Evolutionary conservation across 2,113 vertebrate genomes (phyloP).

Genomic region (Bostrychus sinensis): DNA sequence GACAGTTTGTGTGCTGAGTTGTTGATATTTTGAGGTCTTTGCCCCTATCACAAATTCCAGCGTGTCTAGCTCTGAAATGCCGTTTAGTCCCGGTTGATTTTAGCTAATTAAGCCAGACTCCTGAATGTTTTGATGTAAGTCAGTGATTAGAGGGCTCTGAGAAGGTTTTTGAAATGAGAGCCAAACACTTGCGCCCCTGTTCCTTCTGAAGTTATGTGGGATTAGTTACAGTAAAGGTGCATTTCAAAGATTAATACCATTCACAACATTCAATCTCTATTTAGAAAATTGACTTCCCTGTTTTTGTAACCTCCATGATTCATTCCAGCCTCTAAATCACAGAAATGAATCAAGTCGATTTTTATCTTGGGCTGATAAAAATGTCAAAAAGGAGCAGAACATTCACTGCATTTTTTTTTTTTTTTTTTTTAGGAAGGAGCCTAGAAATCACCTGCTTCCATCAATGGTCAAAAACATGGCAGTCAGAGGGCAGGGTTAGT

Average conservation of each 20-base stretch:
- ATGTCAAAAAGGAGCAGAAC: conserved; percentile 28
- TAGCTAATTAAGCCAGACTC: conserved; percentile 61
- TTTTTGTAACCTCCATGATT: conserved; percentile 17
- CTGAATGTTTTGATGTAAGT: conserved; percentile 64
- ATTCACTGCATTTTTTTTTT: conserved; percentile 20
- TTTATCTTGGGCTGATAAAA: conserved; percentile 5
- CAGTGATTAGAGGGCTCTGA: conserved; percentile 66
- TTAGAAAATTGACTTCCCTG: conserved; percentile 17
- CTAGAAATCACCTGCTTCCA: conserved; percentile 54
- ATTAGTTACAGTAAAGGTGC: conserved; percentile 29
- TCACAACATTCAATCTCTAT: conserved; percentile 6
- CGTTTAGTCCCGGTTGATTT: conserved; percentile 57
- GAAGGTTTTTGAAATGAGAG: conserved; percentile 50
- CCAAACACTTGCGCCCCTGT: conserved; percentile 47
- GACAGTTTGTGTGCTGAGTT: conserved; percentile 48
- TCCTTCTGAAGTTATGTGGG: conserved; percentile 30
- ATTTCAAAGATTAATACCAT: conserved; percentile 31
- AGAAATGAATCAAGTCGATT: conserved; percentile 14
- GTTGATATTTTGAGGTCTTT: conserved; percentile 53
- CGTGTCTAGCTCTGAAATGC: conserved; percentile 22
- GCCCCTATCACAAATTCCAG: conserved; percentile 42
- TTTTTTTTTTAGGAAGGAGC: conserved; percentile 15
- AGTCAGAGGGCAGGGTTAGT: conserved; percentile 33
- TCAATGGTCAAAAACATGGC: conserved; percentile 47
- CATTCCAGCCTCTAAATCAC: conserved; percentile 16